A percentile compares a stretch with the other conserved stretches of the same genome.
phyloP scores from a whole-genome alignment of 1,140 invertebrate genomes.

The Littorina saxatilis region DNA sequence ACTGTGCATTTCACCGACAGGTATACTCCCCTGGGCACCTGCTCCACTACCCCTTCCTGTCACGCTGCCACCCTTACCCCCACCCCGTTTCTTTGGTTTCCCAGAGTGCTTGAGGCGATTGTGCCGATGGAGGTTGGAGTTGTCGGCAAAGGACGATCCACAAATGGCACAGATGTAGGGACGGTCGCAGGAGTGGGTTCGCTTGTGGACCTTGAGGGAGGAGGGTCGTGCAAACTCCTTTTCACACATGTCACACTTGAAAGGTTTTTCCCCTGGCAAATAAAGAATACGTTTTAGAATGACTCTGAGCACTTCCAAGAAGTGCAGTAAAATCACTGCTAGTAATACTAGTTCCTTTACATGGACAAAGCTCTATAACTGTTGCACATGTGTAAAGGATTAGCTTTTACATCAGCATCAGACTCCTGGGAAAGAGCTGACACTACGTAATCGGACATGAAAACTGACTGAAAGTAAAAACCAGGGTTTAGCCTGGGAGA shows the following conservation, averaged over 20 bases:
- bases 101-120: constrained; percentile 5
- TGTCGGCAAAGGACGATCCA: constrained; percentile 16
- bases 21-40: too few species aligned
- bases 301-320: too few species aligned
- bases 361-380: too few species aligned
- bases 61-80: neutral
- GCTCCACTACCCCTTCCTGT: neutral
- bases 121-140: constrained; percentile 28
- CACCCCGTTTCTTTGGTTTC: neutral
- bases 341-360: too few species aligned
- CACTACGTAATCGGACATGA: too few species aligned
- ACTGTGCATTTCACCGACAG: too few species aligned
- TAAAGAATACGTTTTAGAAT: neutral
- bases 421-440: too few species aligned
- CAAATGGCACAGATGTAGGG: constrained; percentile 32
- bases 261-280: constrained; percentile 22
- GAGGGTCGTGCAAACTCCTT: constrained; percentile 25
- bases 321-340: too few species aligned
- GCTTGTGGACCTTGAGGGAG: constrained; percentile 3
- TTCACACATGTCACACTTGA: constrained; percentile 29
- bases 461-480: too few species aligned
- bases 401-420: too few species aligned
- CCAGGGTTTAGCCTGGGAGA: too few species aligned
- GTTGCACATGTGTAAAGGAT: too few species aligned
- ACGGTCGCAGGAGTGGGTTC: constrained; percentile 23